Evolutionary conservation across 2,888 invertebrate genomes (phyloP), one percentile per base, ranked within the genome.

Genomic region (Ischnura elegans): DNA sequence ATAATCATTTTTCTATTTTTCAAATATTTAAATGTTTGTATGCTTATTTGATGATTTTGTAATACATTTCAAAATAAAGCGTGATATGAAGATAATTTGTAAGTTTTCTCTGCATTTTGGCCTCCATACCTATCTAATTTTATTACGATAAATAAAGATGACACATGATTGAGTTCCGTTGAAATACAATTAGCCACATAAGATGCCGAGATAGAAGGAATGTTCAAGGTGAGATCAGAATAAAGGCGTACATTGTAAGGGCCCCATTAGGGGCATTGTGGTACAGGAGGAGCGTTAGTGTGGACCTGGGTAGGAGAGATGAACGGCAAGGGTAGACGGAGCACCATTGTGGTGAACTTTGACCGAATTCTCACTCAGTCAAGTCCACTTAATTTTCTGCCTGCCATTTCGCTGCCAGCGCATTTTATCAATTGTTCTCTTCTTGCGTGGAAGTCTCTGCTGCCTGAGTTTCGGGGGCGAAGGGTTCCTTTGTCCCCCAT

Each of bases 341-440:
- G 76, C 29, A 13, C 76, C 76, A n/a, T 36, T 8, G 76, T 13
- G 76, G 76, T 76, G 76, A 76, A 6, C 76, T 76, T 76, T 76
- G 76, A 76, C 76, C 76, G 76, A 29, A 76, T 36, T 76, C 76
- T 76, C 76, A 76, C 76, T 76, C 36, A 76, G 29, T 76, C 76
- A 36, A 76, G 76, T 76, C 76, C 76, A 36, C 76, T 76, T 76
- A 76, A 29, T 76, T 76, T 76, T 6, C 76, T 8, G 76, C 76
- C 76, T 6, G 36, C 36, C 36, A 36, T 76, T 76, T 76, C 36
- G 76, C 36, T 29, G 76, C 10, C 3, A 10, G 76, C 16, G 36
- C 13, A 10, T 16, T 61, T 13, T 29, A 36, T 29, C 36, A 36
- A 29, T n/a, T 66, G 29, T n/a, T 6, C 66, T 13, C 66, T n/a